These are phyloP conservation scores for Drosophila recens DNA, from an alignment of 2,888 invertebrate genomes.

Conservation along the genomic window DNA sequence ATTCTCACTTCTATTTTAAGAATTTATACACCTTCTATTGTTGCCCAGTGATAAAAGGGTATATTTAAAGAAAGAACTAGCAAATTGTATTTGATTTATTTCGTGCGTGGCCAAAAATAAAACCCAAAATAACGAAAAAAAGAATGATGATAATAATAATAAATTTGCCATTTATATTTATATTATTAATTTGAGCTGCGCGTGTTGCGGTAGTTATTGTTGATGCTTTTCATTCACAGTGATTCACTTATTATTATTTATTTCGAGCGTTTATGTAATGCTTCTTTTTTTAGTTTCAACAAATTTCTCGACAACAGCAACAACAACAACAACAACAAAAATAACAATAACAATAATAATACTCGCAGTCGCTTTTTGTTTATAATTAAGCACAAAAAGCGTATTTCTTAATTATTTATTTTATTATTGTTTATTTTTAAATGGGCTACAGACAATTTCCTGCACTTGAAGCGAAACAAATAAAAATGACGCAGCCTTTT, in stretches of 20 bases:
- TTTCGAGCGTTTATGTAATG: constrained; percentile 79
- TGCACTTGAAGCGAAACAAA: constrained; percentile 80
- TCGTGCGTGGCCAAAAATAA: constrained; percentile 74
- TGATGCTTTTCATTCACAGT: constrained; percentile 55
- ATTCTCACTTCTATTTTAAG: neutral
- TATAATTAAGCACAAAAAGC: constrained; percentile 77
- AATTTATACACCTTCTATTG: constrained; percentile 1
- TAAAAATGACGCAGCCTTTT: constrained; percentile 77
- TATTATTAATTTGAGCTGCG: constrained; percentile 75
- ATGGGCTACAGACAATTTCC: constrained; percentile 82
- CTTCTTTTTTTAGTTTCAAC: constrained; percentile 58
- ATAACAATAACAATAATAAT: constrained; percentile 1
- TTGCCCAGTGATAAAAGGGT: neutral
- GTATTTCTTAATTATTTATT: constrained; percentile 82
- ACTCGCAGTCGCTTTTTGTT: constrained; percentile 55
- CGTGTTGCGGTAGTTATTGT: constrained; percentile 61
- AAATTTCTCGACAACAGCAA: constrained; percentile 58
- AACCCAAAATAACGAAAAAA: constrained; percentile 45
- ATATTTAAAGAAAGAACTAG: constrained; percentile 10
- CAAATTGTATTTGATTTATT: constrained; percentile 70
- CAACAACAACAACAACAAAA: constrained; percentile 1
- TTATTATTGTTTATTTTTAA: constrained; percentile 83
- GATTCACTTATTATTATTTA: constrained; percentile 73
- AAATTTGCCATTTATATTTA: constrained; percentile 64
- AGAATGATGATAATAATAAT: constrained; percentile 13